These are phyloP conservation scores for Papilio polyxenes DNA, from an alignment of 1,140 invertebrate genomes.

Conservation along the genomic window DNA sequence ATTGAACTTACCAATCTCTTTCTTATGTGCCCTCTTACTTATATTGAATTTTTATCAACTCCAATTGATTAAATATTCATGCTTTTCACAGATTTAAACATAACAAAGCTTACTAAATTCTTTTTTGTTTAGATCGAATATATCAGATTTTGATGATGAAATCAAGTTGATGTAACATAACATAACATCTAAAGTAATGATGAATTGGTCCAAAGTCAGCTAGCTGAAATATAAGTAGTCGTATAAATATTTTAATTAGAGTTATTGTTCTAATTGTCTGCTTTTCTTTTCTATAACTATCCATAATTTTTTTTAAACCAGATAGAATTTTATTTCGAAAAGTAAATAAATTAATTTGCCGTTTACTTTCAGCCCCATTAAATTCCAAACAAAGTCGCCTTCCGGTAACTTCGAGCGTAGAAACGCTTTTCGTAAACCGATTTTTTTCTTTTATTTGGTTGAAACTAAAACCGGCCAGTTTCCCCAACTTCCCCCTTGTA, in stretches of 20 bases:
- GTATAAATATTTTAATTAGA: too few relatives aligned
- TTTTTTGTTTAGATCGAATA: neutral
- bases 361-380: slow-evolving; percentile 40
- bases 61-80: neutral
- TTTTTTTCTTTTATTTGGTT: slow-evolving; percentile 50
- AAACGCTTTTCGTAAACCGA: slow-evolving; percentile 33
- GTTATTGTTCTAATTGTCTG: too few relatives aligned
- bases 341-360: slow-evolving; percentile 40
- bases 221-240: too few relatives aligned
- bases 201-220: too few relatives aligned
- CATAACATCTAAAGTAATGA: too few relatives aligned
- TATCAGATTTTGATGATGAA: too few relatives aligned
- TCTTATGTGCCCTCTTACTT: slow-evolving; percentile 19
- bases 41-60: slow-evolving; percentile 30
- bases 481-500: slow-evolving; percentile 57
- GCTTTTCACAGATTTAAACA: neutral
- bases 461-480: slow-evolving; percentile 44
- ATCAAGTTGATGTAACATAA: too few relatives aligned
- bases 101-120: neutral
- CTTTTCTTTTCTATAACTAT: neutral
- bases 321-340: neutral
- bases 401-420: slow-evolving; percentile 31
- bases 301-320: neutral
- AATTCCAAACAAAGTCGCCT: slow-evolving; percentile 34
- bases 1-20: slow-evolving; percentile 67